phyloP scores from a whole-genome alignment of 2,797 vertebrate species.

The Acanthurus leucopareius region DNA sequence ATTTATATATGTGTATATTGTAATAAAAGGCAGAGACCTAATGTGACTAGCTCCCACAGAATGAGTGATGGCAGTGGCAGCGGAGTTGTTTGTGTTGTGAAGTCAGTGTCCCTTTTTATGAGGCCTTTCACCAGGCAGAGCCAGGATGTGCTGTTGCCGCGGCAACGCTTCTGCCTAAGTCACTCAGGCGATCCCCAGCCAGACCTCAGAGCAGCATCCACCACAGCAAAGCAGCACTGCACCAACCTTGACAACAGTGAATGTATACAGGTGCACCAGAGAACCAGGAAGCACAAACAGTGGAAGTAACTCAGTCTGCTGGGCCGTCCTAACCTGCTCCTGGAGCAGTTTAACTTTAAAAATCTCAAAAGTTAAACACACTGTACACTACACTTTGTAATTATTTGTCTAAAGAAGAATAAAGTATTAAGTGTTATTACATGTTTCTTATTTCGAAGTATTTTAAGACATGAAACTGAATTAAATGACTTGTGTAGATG shows the following conservation, averaged over 20 bases:
- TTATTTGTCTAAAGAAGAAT: too few relatives aligned
- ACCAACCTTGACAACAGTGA: constrained; percentile 58
- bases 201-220: constrained; percentile 73
- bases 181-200: constrained; percentile 74
- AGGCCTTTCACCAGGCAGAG: constrained; percentile 74
- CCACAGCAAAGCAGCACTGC: constrained; percentile 66
- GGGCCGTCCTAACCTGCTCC: too few relatives aligned
- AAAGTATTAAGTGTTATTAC: too few relatives aligned
- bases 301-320: too few relatives aligned
- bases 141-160: constrained; percentile 84
- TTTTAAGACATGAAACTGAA: too few relatives aligned
- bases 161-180: constrained; percentile 84
- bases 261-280: too few relatives aligned
- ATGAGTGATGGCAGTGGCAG: constrained; percentile 5
- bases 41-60: constrained; percentile 8
- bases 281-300: too few relatives aligned
- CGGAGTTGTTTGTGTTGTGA: constrained; percentile 68
- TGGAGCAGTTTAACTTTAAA: too few relatives aligned
- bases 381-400: too few relatives aligned
- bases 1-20: neutral
- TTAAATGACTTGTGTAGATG: too few relatives aligned
- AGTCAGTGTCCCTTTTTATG: constrained; percentile 73
- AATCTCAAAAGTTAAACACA: too few relatives aligned
- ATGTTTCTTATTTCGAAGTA: too few relatives aligned
- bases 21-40: neutral